Evolutionary conservation across 2,113 vertebrate genomes (phyloP), one percentile per base, ranked within the genome.

Genomic region (Xiphias gladius): DNA sequence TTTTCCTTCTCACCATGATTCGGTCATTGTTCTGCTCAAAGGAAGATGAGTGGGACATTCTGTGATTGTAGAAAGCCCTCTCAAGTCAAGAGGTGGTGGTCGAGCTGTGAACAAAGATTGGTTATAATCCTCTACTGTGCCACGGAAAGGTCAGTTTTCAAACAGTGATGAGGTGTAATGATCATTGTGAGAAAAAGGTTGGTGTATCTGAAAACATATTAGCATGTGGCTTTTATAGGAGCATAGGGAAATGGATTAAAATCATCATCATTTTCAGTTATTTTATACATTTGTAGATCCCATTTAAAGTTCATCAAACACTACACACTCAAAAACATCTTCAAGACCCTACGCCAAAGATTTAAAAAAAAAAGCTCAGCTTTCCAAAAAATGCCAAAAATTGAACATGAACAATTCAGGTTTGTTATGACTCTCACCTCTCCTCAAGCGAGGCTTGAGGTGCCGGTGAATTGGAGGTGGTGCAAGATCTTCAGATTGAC

Each of bases 391-490:
- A 35, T 48, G 32, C 28, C 17, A 28, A 39, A 43, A 28, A 24
- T 32, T 32, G 16, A 58, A 65, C 61, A 39, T n/a, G 26, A 67
- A 37, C 57, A 8, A 32, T 24, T 57, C 14, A 17, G 46, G 7
- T 6, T 37, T 24, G 9, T 46, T n/a, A 24, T 19, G 41, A 59
- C 22, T 67, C 85, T 97, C 92, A 99, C 98, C 87, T 95, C 96
- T 97, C 85, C 96, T 96, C 66, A 92, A 57, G 0, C 96, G 96
- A 66, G 98, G 98, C 82, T 99, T 99, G 68, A 99, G 97, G 80
- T 98, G 96, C 54, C 98, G 96, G 85, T 99, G 97, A 77, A 99
- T 96, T 0, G 98, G 98, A 9, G 98, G 98, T 0, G 98, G 98
- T 24, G 96, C 95, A 80, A 97, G 32, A 32, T 97, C 95, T 0